A percentile compares a stretch with the other conserved stretches of the same genome.
phyloP scores from a whole-genome alignment of 2,113 vertebrate genomes.

The Ursus arctos region DNA sequence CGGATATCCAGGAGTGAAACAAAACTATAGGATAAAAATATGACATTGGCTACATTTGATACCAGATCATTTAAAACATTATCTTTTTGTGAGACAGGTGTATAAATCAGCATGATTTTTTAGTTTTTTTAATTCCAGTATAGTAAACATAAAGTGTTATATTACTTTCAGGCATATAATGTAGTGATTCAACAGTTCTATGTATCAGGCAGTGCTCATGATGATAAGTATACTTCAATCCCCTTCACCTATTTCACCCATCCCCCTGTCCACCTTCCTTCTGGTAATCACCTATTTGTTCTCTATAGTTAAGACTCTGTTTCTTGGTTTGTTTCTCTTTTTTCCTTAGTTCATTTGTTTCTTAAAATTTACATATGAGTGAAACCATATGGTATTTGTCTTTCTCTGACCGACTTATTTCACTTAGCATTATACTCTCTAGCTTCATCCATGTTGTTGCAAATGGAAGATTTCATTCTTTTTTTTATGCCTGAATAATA shows the following conservation, averaged over 20 bases:
- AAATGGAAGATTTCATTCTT: not conserved
- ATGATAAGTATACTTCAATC: not conserved
- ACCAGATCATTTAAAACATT: not conserved
- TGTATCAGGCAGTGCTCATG: not conserved
- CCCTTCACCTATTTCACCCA: not conserved
- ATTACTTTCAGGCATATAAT: not conserved
- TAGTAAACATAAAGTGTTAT: not conserved
- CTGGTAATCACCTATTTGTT: not conserved
- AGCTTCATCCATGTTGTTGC: not conserved
- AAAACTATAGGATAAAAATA: not conserved
- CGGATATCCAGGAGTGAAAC: not conserved
- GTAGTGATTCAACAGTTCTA: not conserved
- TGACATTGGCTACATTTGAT: not conserved
- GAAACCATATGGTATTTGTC: not conserved
- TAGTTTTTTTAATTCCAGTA: not conserved
- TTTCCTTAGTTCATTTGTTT: not conserved
- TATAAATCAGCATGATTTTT: not conserved
- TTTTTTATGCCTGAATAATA: not conserved
- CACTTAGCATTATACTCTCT: not conserved
- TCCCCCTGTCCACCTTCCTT: not conserved
- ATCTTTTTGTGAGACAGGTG: not conserved
- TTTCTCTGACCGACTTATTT: not conserved
- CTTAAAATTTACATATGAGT: not conserved
- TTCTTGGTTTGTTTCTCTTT: not conserved
- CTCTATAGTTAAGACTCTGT: not conserved